Base-by-base conservation (phyloP, 2,113 vertebrate genomes). In the Neotragus moschatus region DNA sequence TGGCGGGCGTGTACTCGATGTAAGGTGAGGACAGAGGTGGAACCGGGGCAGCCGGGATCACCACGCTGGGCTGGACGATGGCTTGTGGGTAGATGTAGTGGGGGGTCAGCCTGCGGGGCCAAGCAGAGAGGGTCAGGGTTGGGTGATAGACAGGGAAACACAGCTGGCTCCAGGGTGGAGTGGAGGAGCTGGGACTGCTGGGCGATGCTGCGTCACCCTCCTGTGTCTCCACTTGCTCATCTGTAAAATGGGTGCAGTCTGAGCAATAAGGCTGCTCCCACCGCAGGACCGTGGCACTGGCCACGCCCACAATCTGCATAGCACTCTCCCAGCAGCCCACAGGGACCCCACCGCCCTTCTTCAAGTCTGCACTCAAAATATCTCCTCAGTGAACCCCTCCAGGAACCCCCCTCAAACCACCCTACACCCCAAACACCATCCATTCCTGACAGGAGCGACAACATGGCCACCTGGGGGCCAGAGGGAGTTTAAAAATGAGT, bases 71-170 rank as follows among this genome's bases (percentile, higher is more conserved):
- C 98, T 99, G 99, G 90, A 99, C 97, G 80, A 99, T 99, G 33
- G 99, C 98, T 98, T 99, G 99, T 6, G 99, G 99, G 98, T 99
- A 99, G 96, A 99, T 96, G 53, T 99, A 99, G 95, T 99, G 99
- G 90, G 99, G 99, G 3, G 99, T 99, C 97, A 99, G 99, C 98
- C 99, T 99, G 99, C 0, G 89, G 98, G 97, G 87, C 91, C 14
- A 98, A 98, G 95, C 90, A 92, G 43, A 97, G 53, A 3, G n/a
- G 81, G 33, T 90, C 70, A 90, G 81, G 39, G 39, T 60, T 23
- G 25, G 88, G 30, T 0, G 33, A 89, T 3, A 53, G 6, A 21
- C 19, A 6, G 79, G 58, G 79, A 14, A 1, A 26, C 43, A 5
- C 21, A 3, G 51, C 53, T 16, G 13, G 88, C 49, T 36, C 66